Conservation (phyloP, 1,140 invertebrate genomes). For the Trichomalopsis sarcophagae region DNA sequence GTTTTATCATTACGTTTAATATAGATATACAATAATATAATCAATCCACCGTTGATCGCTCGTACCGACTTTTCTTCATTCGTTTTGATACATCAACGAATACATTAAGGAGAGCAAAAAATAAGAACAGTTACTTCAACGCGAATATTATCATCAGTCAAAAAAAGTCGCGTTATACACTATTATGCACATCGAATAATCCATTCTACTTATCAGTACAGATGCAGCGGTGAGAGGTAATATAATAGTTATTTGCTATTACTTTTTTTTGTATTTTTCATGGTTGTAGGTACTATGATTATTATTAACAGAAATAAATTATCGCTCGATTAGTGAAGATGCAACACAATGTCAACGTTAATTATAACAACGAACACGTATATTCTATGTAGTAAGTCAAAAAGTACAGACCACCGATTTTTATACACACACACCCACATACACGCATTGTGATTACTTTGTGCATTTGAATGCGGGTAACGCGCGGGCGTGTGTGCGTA, state of each 20-base stretch:
- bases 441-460: not conserved
- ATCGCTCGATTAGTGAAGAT: constrained; percentile 29
- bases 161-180: not conserved
- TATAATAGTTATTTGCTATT: not conserved
- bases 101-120: not conserved
- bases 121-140: not conserved
- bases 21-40: constrained; percentile 15
- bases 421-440: not conserved
- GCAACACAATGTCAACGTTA: constrained; percentile 44
- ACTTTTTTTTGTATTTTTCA: not conserved
- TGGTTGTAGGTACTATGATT: not conserved
- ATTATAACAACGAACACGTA: constrained; percentile 43
- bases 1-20: not conserved
- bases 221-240: not conserved
- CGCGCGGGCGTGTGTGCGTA: not conserved
- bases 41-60: not conserved
- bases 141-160: not conserved
- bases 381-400: not conserved
- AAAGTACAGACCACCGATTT: constrained; percentile 7
- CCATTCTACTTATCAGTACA: not conserved
- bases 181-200: constrained; percentile 8
- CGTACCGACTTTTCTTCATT: not conserved
- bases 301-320: constrained; percentile 46
- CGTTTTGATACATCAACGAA: not conserved
- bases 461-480: constrained; percentile 21